A percentile compares a stretch with the other conserved stretches of the same genome.
Evolutionary conservation across 1,140 invertebrate genomes (phyloP).

Genomic region (Nomia melanderi): DNA sequence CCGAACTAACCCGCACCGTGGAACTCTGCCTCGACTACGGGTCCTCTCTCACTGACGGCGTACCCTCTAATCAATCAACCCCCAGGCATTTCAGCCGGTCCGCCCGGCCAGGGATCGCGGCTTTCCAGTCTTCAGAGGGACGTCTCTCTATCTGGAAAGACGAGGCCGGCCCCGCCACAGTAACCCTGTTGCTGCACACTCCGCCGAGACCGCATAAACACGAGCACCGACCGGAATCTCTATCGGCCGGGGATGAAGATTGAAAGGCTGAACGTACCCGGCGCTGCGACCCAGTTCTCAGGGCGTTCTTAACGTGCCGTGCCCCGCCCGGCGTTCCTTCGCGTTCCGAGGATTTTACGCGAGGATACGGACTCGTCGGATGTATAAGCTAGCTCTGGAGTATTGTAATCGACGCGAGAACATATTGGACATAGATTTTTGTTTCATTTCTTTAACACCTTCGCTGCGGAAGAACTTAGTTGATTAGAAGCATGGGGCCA

Average conservation of each 20-base stretch:
- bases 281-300: constrained; percentile 53
- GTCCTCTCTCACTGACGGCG: constrained; percentile 64
- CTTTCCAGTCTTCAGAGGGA: constrained; percentile 65
- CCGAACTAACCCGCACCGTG: constrained; percentile 75
- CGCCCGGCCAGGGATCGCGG: constrained; percentile 64
- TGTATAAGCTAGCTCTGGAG: no score
- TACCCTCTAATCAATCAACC: constrained; percentile 81
- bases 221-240: constrained; percentile 51
- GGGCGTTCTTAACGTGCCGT: constrained; percentile 30
- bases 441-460: no score
- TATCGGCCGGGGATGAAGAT: constrained; percentile 52
- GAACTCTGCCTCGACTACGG: constrained; percentile 67
- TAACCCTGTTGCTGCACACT: constrained; percentile 63
- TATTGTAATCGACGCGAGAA: no score
- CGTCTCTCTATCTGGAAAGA: constrained; percentile 67
- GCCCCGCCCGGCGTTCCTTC: neutral
- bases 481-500: no score
- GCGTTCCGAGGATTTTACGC: neutral
- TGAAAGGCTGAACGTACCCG: constrained; percentile 47
- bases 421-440: no score
- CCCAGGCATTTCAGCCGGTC: constrained; percentile 75
- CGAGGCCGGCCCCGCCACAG: constrained; percentile 43
- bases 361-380: neutral
- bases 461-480: no score
- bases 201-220: constrained; percentile 43